Conservation (phyloP, 2,888 invertebrate species). For the Chloroclysta siterata region DNA sequence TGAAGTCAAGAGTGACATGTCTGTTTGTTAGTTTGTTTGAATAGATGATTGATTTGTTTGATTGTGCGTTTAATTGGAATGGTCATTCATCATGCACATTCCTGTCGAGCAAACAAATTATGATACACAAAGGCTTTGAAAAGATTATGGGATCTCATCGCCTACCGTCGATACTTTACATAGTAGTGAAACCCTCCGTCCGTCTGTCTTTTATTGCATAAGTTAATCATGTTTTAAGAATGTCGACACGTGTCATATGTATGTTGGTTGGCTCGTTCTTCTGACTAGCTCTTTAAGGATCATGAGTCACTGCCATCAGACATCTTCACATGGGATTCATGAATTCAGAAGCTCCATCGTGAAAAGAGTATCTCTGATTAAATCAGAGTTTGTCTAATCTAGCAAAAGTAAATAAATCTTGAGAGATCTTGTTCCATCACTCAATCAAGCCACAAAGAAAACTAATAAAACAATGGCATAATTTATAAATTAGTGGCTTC, state of each 20-base stretch:
- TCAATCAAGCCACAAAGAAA: constrained; percentile 17
- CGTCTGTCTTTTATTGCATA: not conserved
- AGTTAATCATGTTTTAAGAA: not conserved
- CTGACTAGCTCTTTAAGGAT: not conserved
- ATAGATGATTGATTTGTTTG: constrained; percentile 25
- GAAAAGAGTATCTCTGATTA: too few species aligned
- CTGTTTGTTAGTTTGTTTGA: constrained; percentile 16
- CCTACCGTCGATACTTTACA: not conserved
- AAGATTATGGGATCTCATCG: not conserved
- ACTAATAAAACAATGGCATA: constrained; percentile 23
- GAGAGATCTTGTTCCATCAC: not conserved
- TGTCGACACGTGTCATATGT: too few species aligned
- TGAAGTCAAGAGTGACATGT: constrained; percentile 13
- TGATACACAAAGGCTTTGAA: not conserved
- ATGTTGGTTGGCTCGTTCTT: too few species aligned
- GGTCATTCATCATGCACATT: constrained; percentile 18
- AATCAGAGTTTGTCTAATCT: too few species aligned
- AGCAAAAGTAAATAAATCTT: not conserved
- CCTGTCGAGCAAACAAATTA: constrained; percentile 1
- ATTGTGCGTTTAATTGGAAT: constrained; percentile 29
- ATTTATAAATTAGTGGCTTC: constrained; percentile 30
- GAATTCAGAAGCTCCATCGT: too few species aligned
- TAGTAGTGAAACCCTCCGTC: not conserved
- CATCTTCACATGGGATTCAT: too few species aligned
- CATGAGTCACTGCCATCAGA: not conserved